Conservation (phyloP, 2,888 invertebrate genomes). For the Lymantria monacha region DNA sequence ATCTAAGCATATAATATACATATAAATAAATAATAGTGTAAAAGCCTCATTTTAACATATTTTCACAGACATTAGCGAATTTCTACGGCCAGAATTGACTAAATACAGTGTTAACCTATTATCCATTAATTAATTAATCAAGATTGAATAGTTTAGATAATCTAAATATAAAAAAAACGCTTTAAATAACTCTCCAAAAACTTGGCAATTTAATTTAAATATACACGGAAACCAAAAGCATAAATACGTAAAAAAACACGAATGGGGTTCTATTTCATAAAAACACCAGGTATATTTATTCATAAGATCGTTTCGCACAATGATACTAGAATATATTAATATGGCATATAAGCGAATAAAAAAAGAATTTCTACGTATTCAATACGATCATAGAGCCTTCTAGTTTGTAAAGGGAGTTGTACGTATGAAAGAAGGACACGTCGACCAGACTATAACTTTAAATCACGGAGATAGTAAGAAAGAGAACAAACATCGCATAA, state of each 20-base stretch:
- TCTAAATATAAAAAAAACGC: too few relatives aligned
- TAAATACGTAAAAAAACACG: neutral
- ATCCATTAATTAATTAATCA: too few relatives aligned
- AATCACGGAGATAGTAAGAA: conserved; percentile 66
- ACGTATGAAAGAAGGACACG: conserved; percentile 50
- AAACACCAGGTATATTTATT: neutral
- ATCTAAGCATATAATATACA: too few relatives aligned
- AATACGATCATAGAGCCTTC: conserved; percentile 34
- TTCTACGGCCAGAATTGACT: too few relatives aligned
- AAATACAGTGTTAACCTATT: too few relatives aligned
- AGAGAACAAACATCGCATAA: conserved; percentile 77
- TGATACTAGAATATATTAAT: conserved; percentile 34
- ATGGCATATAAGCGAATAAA: conserved; percentile 37
- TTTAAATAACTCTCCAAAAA: too few relatives aligned
- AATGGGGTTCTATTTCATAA: neutral
- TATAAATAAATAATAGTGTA: too few relatives aligned
- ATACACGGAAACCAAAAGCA: too few relatives aligned
- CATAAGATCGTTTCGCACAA: conserved; percentile 9
- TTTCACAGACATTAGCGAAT: too few relatives aligned
- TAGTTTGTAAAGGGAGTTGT: conserved; percentile 37
- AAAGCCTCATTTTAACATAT: too few relatives aligned
- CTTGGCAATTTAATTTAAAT: too few relatives aligned
- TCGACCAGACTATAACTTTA: conserved; percentile 65
- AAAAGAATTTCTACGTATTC: conserved; percentile 35
- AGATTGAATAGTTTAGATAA: too few relatives aligned